Base-by-base conservation (phyloP, 1,140 invertebrate species). In the Drosophila subobscura region DNA sequence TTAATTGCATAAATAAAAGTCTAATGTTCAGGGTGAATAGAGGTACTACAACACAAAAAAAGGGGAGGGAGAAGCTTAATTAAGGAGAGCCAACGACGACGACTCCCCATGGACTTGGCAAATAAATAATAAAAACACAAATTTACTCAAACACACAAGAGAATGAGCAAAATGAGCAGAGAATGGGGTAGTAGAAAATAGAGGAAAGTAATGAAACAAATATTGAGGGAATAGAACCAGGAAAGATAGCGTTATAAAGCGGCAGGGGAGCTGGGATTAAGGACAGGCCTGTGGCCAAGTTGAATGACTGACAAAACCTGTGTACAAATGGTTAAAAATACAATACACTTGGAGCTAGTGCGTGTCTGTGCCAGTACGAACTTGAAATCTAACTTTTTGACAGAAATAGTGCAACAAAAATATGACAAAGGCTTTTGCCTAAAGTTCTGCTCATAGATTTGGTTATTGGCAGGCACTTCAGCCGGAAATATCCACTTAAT, bases 121-220 rank as follows among this genome's bases (percentile, higher is more conserved):
- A 86, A 86, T 88, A 86, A 86, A 88, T 86, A 88, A 86, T 88
- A 86, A 83, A 88, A 83, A 53, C 74, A 75, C 74, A 86, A 88
- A 86, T 86, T 86, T 83, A 86, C 83, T 79, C 72, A 80, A 75
- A 80, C 67, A 70, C 72, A 71, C 50, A 75, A 40, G 37, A 52
- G 33, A 51, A 56, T 45, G 42, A 37, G 22, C 47, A 40, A 29
- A 23, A 16, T 33, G 53, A 46, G 16, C 50, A 42, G 50, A 56
- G 64, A 20, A 20, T 20, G 16, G 58, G 55, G 51, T 40, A 4
- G n/a, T 20, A 27, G 23, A 10, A 23, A 45, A 25, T 22, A 42
- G 41, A 54, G 20, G 14, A 53, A 53, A n/a, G n/a, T 50, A 72
- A 49, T 61, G 72, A 68, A 65, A 57, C 54, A 51, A 44, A 20